Percentiles rank a stretch among this genome's conserved stretches.
phyloP scores from a whole-genome alignment of 2,113 vertebrate species.

The Parus major region DNA sequence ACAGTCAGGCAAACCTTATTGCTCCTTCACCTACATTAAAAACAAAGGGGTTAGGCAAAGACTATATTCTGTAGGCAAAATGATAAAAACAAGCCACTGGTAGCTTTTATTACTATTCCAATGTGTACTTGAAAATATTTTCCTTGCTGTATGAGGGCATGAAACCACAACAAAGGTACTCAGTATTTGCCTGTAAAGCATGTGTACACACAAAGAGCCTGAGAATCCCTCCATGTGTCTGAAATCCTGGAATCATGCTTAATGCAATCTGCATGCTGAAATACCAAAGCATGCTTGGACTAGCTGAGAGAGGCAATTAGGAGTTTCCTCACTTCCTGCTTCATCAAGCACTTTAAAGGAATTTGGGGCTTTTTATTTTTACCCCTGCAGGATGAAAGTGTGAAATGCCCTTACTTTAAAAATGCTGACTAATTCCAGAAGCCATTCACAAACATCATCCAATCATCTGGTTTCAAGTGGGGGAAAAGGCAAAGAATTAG shows the following conservation, averaged over 20 bases:
- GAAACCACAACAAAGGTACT: conserved; percentile 30
- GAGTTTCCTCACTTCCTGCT: conserved; percentile 8
- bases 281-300: conserved; percentile 18
- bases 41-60: background rate
- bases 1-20: background rate
- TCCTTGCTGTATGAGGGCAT: background rate
- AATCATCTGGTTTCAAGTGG: background rate
- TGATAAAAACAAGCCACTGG: background rate
- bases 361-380: background rate
- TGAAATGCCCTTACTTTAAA: background rate
- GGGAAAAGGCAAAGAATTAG: background rate
- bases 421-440: background rate
- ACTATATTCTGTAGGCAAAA: background rate
- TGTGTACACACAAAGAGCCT: background rate
- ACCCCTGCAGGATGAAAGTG: background rate
- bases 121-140: background rate
- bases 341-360: background rate
- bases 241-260: background rate
- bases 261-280: background rate
- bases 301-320: conserved; percentile 27
- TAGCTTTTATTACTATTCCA: background rate
- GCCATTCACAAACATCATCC: background rate
- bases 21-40: background rate
- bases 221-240: background rate
- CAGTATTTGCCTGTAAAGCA: background rate